A percentile compares a stretch with the other conserved stretches of the same genome.
These are phyloP conservation scores for Procavia capensis DNA, from an alignment of 2,113 vertebrate species.

Conservation along the genomic window DNA sequence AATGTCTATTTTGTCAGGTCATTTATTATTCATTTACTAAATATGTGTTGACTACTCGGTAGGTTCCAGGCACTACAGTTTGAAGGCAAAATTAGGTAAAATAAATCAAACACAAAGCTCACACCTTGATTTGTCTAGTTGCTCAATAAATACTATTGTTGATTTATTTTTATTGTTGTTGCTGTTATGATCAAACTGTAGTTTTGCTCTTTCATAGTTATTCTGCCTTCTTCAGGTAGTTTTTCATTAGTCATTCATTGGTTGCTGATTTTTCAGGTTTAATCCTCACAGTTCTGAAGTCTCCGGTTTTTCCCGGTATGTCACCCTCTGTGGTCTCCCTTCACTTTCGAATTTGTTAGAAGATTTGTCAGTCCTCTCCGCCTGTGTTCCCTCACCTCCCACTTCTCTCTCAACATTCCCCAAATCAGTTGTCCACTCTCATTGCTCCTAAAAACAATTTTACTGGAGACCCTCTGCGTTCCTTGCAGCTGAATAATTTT, in stretches of 20 bases:
- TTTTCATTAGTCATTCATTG: neutral
- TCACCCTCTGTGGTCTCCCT: neutral
- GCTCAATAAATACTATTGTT: neutral
- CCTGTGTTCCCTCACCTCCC: neutral
- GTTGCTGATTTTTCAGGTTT: constrained; percentile 21
- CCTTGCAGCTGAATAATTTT: neutral
- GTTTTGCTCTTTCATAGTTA: neutral
- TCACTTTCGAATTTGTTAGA: neutral
- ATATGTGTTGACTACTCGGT: neutral
- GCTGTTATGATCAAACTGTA: neutral
- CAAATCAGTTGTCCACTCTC: neutral
- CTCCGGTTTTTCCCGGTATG: neutral
- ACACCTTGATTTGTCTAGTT: neutral
- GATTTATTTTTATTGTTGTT: neutral
- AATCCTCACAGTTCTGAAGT: neutral
- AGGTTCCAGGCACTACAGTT: neutral
- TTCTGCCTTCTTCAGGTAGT: neutral
- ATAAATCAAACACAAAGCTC: neutral
- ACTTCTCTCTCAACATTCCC: neutral
- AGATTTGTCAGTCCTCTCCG: neutral
- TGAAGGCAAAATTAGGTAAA: neutral
- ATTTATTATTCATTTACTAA: constrained; percentile 4
- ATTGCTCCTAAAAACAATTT: neutral
- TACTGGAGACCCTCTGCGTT: neutral
- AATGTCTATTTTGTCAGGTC: neutral